These are phyloP conservation scores for Argyrosomus regius DNA, from an alignment of 2,797 vertebrate genomes.

Conservation along the genomic window DNA sequence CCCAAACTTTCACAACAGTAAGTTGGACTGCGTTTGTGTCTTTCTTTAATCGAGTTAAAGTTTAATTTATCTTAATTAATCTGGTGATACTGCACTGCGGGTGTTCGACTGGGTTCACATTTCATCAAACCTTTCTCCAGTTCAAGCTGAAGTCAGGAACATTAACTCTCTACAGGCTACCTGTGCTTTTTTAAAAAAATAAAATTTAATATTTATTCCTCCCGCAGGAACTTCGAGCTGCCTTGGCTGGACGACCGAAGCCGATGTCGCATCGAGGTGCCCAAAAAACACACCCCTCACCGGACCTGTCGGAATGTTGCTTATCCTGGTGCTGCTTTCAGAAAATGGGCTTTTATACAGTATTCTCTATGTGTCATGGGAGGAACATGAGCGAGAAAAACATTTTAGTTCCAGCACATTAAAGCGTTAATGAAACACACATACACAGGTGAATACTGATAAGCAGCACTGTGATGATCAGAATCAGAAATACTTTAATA, in stretches of 20 bases:
- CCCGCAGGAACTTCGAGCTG: slow-evolving; percentile 93
- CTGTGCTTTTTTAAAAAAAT: neutral
- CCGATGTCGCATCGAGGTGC: slow-evolving; percentile 95
- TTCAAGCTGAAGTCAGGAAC: neutral
- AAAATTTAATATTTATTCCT: slow-evolving; percentile 2
- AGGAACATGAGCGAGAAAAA: slow-evolving; percentile 55
- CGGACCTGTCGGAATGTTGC: slow-evolving; percentile 92
- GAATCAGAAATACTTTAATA: too few species aligned
- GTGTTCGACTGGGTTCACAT: neutral
- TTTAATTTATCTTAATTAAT: neutral
- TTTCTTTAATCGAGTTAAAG: neutral
- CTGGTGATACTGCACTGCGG: neutral
- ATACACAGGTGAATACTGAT: slow-evolving; percentile 62
- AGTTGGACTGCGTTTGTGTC: slow-evolving; percentile 74
- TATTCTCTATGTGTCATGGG: slow-evolving; percentile 40
- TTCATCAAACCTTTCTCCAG: neutral
- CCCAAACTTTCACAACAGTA: slow-evolving; percentile 96
- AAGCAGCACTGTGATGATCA: slow-evolving; percentile 33
- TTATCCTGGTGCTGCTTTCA: neutral
- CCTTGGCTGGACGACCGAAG: slow-evolving; percentile 98
- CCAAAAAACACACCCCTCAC: slow-evolving; percentile 98
- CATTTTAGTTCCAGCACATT: slow-evolving; percentile 74
- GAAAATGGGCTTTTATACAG: slow-evolving; percentile 36
- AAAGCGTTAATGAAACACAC: slow-evolving; percentile 60
- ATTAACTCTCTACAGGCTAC: neutral